These are phyloP conservation scores for Gonioctena quinquepunctata DNA, from an alignment of 1,140 invertebrate genomes.

Conservation along the genomic window DNA sequence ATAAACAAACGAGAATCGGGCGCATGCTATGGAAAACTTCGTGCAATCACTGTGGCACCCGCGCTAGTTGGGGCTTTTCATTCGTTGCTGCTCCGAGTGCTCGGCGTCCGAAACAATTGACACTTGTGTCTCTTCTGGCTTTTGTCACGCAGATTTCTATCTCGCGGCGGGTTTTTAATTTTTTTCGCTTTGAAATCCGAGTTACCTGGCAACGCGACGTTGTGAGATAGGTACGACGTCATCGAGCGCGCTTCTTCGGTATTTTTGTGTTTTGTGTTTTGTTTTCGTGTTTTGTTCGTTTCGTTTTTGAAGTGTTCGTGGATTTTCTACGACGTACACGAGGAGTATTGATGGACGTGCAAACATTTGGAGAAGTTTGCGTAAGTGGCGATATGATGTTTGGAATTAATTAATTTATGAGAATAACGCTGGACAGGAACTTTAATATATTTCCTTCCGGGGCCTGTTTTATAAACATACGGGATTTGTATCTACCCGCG, in stretches of 20 bases:
- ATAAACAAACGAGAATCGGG: not conserved
- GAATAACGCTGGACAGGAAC: too few relatives aligned
- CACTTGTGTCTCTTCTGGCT: not conserved
- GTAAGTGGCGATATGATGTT: too few relatives aligned
- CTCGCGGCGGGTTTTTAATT: not conserved
- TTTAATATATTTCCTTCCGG: too few relatives aligned
- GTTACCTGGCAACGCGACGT: too few relatives aligned
- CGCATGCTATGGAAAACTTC: not conserved
- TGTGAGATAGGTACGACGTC: too few relatives aligned
- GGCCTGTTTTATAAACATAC: too few relatives aligned
- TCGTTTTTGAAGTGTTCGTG: not conserved
- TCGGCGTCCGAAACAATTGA: not conserved
- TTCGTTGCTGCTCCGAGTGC: not conserved
- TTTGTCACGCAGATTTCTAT: not conserved
- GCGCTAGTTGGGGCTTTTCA: not conserved
- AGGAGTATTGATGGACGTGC: not conserved
- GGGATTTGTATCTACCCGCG: too few relatives aligned
- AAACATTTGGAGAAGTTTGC: not conserved
- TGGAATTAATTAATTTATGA: too few relatives aligned
- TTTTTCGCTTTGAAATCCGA: not conserved
- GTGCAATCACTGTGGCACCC: not conserved
- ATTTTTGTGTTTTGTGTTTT: not conserved
- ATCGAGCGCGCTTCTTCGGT: too few relatives aligned
- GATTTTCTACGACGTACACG: not conserved
- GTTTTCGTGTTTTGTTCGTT: not conserved